Evolutionary conservation across 2,888 invertebrate species (phyloP).

Genomic region (Junonia oenone): DNA sequence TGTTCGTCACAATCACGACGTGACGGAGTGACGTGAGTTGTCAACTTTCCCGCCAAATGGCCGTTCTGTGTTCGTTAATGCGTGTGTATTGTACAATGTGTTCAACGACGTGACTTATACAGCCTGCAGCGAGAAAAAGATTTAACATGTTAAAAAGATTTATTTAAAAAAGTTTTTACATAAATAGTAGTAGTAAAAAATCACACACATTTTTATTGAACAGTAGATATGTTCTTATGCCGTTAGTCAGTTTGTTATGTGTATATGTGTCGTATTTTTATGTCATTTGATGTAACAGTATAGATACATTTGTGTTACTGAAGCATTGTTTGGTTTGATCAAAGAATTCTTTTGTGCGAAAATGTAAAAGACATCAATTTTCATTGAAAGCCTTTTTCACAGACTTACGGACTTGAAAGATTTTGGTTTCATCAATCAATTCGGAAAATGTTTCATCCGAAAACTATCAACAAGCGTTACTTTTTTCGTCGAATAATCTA

Average conservation of each 20-base stretch:
- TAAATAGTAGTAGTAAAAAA: too few species aligned
- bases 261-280: too few species aligned
- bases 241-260: too few species aligned
- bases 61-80: constrained; percentile 38
- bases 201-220: too few species aligned
- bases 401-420: not conserved
- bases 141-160: too few species aligned
- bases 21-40: constrained; percentile 21
- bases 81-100: constrained; percentile 25
- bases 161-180: too few species aligned
- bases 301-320: too few species aligned
- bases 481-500: not conserved
- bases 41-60: constrained; percentile 35
- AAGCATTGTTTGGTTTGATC: too few species aligned
- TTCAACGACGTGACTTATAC: constrained; percentile 12
- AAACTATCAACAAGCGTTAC: not conserved
- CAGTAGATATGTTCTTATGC: too few species aligned
- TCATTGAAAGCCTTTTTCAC: not conserved
- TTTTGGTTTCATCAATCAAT: constrained; percentile 10
- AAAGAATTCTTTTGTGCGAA: not conserved
- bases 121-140: constrained; percentile 9
- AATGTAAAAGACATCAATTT: not conserved
- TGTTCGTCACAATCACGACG: not conserved
- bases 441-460: constrained; percentile 1
- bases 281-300: too few species aligned